These are phyloP conservation scores for Isurus oxyrinchus DNA, from an alignment of 2,113 vertebrate species.

Conservation along the genomic window DNA sequence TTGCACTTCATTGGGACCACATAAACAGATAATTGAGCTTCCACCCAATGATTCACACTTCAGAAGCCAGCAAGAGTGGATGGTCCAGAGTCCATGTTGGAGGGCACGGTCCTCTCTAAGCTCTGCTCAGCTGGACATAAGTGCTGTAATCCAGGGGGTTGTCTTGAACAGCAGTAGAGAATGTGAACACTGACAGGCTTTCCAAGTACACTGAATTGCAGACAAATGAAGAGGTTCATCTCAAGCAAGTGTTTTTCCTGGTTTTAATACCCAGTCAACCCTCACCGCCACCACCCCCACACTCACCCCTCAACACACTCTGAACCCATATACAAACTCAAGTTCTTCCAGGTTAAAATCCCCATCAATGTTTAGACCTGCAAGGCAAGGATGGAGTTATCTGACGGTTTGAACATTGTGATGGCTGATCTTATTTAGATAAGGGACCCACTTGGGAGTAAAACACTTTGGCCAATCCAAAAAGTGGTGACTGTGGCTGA, in stretches of 20 bases:
- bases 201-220: no score
- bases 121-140: not conserved
- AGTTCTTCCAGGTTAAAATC: not conserved
- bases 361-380: not conserved
- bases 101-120: not conserved
- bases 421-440: constrained; percentile 52
- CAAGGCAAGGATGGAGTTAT: not conserved
- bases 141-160: not conserved
- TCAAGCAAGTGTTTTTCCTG: no score
- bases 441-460: constrained; percentile 42
- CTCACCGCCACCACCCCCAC: not conserved
- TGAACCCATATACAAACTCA: not conserved
- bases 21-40: no score
- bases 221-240: no score
- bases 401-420: constrained; percentile 39
- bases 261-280: no score
- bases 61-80: no score
- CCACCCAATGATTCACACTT: no score
- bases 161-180: not conserved
- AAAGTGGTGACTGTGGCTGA: constrained; percentile 39
- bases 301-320: no score
- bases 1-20: no score
- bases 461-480: not conserved
- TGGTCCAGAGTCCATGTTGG: not conserved
- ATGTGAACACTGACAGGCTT: not conserved